Percentiles rank a stretch among this genome's conserved stretches.
These are phyloP conservation scores for Diphyllodes magnificus DNA, from an alignment of 2,113 vertebrate species.

Conservation along the genomic window DNA sequence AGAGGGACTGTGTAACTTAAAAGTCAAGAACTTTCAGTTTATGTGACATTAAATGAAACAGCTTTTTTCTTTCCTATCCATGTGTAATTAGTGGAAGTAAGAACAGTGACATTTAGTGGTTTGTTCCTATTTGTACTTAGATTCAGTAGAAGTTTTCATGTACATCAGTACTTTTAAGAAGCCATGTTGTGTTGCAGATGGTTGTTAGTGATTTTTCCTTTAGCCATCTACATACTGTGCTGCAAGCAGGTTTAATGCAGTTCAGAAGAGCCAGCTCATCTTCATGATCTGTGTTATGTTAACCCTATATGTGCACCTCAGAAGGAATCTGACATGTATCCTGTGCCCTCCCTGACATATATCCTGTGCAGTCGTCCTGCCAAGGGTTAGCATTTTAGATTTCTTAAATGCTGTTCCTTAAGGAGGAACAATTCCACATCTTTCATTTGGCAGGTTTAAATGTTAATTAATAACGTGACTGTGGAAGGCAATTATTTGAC, in stretches of 20 bases:
- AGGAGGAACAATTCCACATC: background rate
- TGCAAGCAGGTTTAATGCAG: background rate
- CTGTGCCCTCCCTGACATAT: background rate
- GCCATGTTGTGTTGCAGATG: background rate
- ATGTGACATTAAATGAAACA: conserved; percentile 16
- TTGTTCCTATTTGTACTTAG: background rate
- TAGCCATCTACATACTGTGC: background rate
- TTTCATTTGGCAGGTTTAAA: background rate
- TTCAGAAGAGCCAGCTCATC: background rate
- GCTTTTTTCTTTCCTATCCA: background rate
- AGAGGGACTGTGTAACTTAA: conserved; percentile 38
- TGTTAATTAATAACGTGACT: background rate
- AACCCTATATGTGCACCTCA: background rate
- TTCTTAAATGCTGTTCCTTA: background rate
- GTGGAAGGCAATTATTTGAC: background rate
- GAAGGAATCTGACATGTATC: background rate
- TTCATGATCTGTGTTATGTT: background rate
- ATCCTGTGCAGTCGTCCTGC: background rate
- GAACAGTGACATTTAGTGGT: background rate
- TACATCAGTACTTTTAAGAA: background rate
- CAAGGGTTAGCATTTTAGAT: background rate
- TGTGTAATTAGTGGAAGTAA: conserved; percentile 22
- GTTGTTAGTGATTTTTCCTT: background rate
- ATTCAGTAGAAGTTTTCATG: background rate
- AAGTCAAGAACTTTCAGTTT: conserved; percentile 17